These are phyloP conservation scores for Arvicanthis niloticus DNA, from an alignment of 2,113 vertebrate species.

Conservation along the genomic window DNA sequence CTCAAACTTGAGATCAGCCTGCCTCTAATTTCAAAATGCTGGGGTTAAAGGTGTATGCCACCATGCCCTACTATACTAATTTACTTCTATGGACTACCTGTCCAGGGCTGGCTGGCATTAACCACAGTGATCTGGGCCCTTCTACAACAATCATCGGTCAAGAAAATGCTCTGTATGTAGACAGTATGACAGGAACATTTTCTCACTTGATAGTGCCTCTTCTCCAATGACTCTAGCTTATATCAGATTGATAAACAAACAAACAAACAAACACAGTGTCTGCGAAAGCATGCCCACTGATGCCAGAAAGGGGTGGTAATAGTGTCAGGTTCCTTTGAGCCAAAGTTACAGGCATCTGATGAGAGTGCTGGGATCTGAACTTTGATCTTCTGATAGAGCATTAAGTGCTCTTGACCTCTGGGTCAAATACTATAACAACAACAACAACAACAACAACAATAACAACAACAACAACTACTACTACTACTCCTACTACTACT, in stretches of 20 bases:
- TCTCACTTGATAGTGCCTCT: not conserved
- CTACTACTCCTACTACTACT: too few relatives aligned
- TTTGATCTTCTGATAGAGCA: not conserved
- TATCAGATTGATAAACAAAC: not conserved
- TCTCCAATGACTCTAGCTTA: not conserved
- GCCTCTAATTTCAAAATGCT: not conserved
- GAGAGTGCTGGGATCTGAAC: not conserved
- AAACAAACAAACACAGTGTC: not conserved
- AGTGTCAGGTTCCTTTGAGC: not conserved
- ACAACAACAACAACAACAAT: not conserved
- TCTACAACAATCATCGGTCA: not conserved
- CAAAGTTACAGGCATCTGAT: not conserved
- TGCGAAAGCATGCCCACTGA: not conserved
- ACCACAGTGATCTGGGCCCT: not conserved
- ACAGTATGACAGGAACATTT: not conserved
- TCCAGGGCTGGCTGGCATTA: not conserved
- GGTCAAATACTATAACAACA: not conserved
- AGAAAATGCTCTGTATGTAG: not conserved
- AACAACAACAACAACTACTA: not conserved
- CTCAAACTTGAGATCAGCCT: not conserved
- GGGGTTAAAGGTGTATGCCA: not conserved
- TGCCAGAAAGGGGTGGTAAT: not conserved
- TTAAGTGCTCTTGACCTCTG: not conserved
- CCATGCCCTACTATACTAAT: not conserved
- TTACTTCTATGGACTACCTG: not conserved